Evolutionary conservation across 2,113 vertebrate species (phyloP).

Genomic region (Oryzias javanicus): DNA sequence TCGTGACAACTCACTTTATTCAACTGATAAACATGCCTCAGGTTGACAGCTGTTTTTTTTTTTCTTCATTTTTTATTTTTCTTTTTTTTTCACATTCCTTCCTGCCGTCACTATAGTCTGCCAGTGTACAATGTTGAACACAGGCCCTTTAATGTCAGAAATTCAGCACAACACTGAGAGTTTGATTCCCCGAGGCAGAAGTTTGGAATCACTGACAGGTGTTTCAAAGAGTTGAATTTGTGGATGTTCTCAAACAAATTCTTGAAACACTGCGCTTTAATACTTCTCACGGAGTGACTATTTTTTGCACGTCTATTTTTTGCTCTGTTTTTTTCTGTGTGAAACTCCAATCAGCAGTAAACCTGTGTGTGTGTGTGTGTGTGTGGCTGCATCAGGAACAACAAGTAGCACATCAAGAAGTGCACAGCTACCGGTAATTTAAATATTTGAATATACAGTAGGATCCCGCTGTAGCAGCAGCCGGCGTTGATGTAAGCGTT

Average conservation of each 20-base stretch:
- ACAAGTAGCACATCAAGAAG: conserved; percentile 32
- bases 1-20: conserved; percentile 39
- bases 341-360: conserved; percentile 48
- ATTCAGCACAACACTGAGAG: conserved; percentile 49
- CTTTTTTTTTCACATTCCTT: conserved; percentile 15
- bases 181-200: conserved; percentile 68
- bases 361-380: conserved; percentile 20
- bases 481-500: conserved; percentile 26
- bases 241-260: conserved; percentile 68
- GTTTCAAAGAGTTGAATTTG: conserved; percentile 73
- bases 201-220: conserved; percentile 64
- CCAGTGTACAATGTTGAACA: conserved; percentile 41
- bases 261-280: conserved; percentile 56
- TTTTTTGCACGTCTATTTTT: conserved; percentile 59
- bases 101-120: conserved; percentile 31
- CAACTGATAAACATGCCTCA: conserved; percentile 34
- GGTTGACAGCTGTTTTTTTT: conserved; percentile 29
- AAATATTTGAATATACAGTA: conserved; percentile 19
- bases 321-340: conserved; percentile 27
- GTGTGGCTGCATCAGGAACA: conserved; percentile 17
- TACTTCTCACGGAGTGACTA: conserved; percentile 55
- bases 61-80: conserved; percentile 20
- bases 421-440: neutral
- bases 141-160: conserved; percentile 53
- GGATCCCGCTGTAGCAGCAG: conserved; percentile 11